Conservation (phyloP, 2,888 invertebrate species). For the Cryptocephalus moraei region DNA sequence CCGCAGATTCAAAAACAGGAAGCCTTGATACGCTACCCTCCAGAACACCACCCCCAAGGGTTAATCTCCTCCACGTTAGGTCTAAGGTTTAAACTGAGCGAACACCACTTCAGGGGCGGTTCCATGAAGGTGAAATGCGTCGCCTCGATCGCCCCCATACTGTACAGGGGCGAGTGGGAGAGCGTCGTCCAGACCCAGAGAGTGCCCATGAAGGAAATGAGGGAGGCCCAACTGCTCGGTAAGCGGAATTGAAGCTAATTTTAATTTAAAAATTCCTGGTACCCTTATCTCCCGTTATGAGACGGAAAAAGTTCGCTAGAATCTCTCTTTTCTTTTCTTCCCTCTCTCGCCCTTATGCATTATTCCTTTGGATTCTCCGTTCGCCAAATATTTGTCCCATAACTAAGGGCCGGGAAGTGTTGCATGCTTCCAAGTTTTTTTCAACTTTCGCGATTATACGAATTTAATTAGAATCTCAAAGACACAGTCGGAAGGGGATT, state of each 20-base stretch:
- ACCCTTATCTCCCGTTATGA: too few species aligned
- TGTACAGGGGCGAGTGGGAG: constrained; percentile 50
- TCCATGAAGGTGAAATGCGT: constrained; percentile 53
- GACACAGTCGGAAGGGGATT: too few species aligned
- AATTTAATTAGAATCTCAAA: too few species aligned
- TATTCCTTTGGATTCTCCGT: too few species aligned
- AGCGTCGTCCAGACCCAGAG: constrained; percentile 47
- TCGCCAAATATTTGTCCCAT: too few species aligned
- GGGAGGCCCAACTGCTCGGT: constrained; percentile 53
- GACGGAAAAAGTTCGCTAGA: too few species aligned
- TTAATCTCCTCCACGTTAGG: constrained; percentile 49
- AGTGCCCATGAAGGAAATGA: constrained; percentile 44
- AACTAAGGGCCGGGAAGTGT: too few species aligned
- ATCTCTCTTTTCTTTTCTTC: too few species aligned
- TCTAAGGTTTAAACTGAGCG: constrained; percentile 44
- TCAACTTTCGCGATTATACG: too few species aligned
- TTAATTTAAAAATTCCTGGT: too few species aligned
- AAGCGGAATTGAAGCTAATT: constrained; percentile 22
- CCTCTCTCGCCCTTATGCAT: too few species aligned
- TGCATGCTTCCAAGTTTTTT: too few species aligned
- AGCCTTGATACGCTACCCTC: constrained; percentile 44
- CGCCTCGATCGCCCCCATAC: constrained; percentile 48
- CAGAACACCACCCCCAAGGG: constrained; percentile 46
- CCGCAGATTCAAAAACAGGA: constrained; percentile 42
- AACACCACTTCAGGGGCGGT: constrained; percentile 47